These are phyloP conservation scores for Cancer borealis DNA, from an alignment of 2,888 invertebrate species.

Conservation along the genomic window DNA sequence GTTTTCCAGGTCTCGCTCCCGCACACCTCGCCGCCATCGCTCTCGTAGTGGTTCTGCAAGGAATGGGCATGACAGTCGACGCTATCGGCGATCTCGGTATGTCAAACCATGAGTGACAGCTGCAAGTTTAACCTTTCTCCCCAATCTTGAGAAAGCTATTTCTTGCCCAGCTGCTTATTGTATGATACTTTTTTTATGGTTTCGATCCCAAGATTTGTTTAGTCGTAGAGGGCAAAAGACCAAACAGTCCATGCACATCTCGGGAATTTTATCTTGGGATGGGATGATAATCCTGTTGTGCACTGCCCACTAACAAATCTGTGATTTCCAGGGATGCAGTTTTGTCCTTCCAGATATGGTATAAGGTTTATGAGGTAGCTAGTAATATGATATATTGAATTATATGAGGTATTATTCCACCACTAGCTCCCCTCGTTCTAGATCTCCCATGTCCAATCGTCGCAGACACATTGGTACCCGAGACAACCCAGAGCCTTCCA, in stretches of 20 bases:
- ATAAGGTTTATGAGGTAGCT: neutral
- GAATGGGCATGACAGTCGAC: constrained; percentile 67
- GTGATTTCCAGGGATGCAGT: neutral
- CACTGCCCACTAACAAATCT: neutral
- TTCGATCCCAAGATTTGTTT: neutral
- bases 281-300: neutral
- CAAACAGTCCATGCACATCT: neutral
- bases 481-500: constrained; percentile 92
- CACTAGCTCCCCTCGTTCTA: constrained; percentile 78
- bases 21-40: constrained; percentile 68
- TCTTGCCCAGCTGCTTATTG: too few species aligned
- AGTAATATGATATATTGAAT: neutral
- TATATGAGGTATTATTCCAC: constrained; percentile 3
- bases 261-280: neutral
- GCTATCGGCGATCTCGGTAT: constrained; percentile 67
- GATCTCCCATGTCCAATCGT: constrained; percentile 91
- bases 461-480: constrained; percentile 86
- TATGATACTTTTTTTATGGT: neutral
- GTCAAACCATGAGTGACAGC: neutral
- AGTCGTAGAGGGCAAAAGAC: neutral
- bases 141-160: neutral
- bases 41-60: constrained; percentile 69
- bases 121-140: neutral
- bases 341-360: neutral
- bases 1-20: constrained; percentile 69